Percentiles rank a stretch among this genome's conserved stretches.
Conservation (phyloP, 1,140 invertebrate species). For the Notospermus geniculatus region DNA sequence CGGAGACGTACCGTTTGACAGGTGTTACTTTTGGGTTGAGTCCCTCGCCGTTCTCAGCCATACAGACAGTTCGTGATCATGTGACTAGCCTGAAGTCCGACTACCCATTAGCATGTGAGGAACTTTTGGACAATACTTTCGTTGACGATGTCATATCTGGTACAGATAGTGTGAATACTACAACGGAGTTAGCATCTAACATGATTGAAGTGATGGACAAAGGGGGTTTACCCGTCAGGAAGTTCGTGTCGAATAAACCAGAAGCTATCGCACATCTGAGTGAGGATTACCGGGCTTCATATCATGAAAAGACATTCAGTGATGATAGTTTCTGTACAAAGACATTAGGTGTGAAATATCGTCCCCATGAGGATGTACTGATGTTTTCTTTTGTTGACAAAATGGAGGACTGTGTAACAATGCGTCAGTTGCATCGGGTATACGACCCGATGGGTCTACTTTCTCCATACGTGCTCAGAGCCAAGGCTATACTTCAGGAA, state of each 20-base stretch:
- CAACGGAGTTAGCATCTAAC: background rate
- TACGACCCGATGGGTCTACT: conserved; percentile 6
- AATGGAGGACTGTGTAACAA: background rate
- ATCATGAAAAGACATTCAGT: background rate
- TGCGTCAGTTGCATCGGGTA: background rate
- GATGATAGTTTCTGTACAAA: background rate
- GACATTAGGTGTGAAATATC: background rate
- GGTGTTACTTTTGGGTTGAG: background rate
- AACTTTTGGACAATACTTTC: background rate
- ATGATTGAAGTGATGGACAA: background rate
- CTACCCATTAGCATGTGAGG: background rate
- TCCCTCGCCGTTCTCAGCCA: background rate
- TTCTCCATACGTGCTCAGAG: background rate
- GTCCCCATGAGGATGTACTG: background rate
- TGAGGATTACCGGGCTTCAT: background rate
- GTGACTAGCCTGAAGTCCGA: background rate
- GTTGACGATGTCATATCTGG: conserved; percentile 7
- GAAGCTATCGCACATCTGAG: background rate
- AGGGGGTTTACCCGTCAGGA: background rate
- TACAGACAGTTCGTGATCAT: background rate
- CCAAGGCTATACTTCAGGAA: background rate
- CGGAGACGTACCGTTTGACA: background rate
- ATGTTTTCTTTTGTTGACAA: background rate
- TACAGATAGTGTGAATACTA: background rate
- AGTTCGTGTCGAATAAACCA: conserved; percentile 4